Evolutionary conservation across 2,113 vertebrate genomes (phyloP), one percentile per base, ranked within the genome.

Genomic region (Piprites chloris): DNA sequence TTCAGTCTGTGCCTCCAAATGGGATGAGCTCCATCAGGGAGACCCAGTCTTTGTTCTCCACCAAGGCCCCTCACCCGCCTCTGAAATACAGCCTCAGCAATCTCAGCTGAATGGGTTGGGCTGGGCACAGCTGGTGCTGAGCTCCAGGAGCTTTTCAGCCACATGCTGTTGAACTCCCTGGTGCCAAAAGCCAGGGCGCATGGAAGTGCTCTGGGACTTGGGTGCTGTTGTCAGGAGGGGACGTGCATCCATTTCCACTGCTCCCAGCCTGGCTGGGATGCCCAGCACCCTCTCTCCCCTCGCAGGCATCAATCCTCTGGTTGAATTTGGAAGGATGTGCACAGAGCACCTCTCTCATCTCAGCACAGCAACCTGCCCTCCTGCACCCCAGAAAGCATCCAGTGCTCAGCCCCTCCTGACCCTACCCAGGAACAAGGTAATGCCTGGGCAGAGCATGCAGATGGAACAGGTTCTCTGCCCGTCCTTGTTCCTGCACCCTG

Each of bases 351-450:
- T 46, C 59, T 58, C 33, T 66, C 8, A 0, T 16, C 44, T 55
- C 30, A 47, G 35, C 23, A 17, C 47, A 56, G 39, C 2, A 7
- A 47, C 19, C 14, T 39, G 16, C n/a, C 35, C 32, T 61, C 14
- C 21, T 11, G 28, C 2, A 2, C 1, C 3, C 37, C 4, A 1
- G 47, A 53, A 84, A 6, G 42, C 16, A 15, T 14, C 18, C 0
- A 0, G 15, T 22, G 33, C 56, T 84, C 66, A 52, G n/a, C 20
- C 22, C 13, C 4, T 11, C n/a, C 26, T 20, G 16, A 35, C 7
- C 47, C 18, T 65, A 2, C 5, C 56, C 46, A 46, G 35, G 35
- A 82, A 46, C 4, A 49, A 12, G 6, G 53, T 12, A 28, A 35
- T 49, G 10, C 16, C 24, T 2, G 6, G 65, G 42, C 13, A 46